phyloP scores from a whole-genome alignment of 2,888 invertebrate genomes.

The Idaea straminata region DNA sequence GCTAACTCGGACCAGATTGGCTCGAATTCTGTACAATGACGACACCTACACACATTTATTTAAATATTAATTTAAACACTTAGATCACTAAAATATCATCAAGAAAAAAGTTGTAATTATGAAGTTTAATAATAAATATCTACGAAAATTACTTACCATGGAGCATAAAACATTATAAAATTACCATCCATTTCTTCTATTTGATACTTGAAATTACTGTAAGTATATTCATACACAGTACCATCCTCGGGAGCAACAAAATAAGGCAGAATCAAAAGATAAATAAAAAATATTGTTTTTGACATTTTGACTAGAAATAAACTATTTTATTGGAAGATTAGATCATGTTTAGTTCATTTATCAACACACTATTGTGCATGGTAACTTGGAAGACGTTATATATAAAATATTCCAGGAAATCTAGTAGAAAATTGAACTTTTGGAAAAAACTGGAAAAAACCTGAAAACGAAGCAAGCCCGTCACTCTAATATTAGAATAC shows the following conservation, averaged over 20 bases:
- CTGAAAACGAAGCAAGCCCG: not conserved
- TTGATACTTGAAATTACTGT: constrained; percentile 82
- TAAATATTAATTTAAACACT: constrained; percentile 15
- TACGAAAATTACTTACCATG: constrained; percentile 81
- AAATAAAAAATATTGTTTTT: constrained; percentile 32
- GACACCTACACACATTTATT: constrained; percentile 82
- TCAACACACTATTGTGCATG: not conserved
- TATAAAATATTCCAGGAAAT: not conserved
- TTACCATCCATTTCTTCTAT: constrained; percentile 83
- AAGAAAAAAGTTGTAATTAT: not conserved
- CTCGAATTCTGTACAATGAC: constrained; percentile 88
- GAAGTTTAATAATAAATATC: not conserved
- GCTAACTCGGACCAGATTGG: constrained; percentile 89
- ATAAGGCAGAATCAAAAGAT: constrained; percentile 71
- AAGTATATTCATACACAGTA: constrained; percentile 78
- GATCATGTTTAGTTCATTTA: not conserved
- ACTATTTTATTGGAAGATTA: not conserved
- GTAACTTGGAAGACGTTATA: not conserved
- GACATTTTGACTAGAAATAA: constrained; percentile 34
- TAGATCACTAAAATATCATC: too few relatives aligned
- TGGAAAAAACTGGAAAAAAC: not conserved
- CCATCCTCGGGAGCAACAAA: constrained; percentile 84
- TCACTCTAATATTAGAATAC: too few relatives aligned
- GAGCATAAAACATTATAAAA: constrained; percentile 89
- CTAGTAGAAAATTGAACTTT: not conserved